Evolutionary conservation across 2,888 invertebrate genomes (phyloP), one percentile per base, ranked within the genome.

Genomic region (Mimumesa dahlbomi): DNA sequence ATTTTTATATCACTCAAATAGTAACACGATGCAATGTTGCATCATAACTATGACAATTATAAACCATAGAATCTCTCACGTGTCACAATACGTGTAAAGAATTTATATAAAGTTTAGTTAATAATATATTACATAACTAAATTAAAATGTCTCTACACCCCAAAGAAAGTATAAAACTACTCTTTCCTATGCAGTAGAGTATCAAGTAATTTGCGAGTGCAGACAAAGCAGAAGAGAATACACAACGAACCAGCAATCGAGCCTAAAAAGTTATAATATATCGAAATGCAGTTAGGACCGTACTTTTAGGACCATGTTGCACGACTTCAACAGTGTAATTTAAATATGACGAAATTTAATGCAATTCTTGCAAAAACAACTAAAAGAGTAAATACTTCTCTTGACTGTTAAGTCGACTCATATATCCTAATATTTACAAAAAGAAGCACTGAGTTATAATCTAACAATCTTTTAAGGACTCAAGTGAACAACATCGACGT

Each of bases 401-500:
- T 40, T 36, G 38, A 52, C 9, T 18, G 11, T 31, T 7, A 16
- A 49, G 16, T 49, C 59, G 58, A 65, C 21, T 58, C 21, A 56
- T 43, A 53, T 22, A 50, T 43, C 42, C 65, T 72, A 79, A 65
- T 79, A 79, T 79, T 61, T 78, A 79, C 79, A 79, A 64, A 65
- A 56, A 0, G 43, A 62, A 64, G 48, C 61, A 64, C 42, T 62
- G 42, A 19, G 14, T 70, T 54, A 53, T n/a, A 11, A 58, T 58
- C 29, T 58, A 59, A 46, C 19, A 45, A 50, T 48, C 21, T 43
- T 52, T 79, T 84, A 85, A 70, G 85, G 82, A 78, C 81, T 85
- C 64, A 85, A 74, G 43, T 80, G 82, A 65, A 81, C 61, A 57
- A 66, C 76, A n/a, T 87, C 85, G 0, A 71, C 21, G 54, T 46